A percentile compares a stretch with the other conserved stretches of the same genome.
These are phyloP conservation scores for Craterocephalus amniculus DNA, from an alignment of 2,797 vertebrate species.

Conservation along the genomic window DNA sequence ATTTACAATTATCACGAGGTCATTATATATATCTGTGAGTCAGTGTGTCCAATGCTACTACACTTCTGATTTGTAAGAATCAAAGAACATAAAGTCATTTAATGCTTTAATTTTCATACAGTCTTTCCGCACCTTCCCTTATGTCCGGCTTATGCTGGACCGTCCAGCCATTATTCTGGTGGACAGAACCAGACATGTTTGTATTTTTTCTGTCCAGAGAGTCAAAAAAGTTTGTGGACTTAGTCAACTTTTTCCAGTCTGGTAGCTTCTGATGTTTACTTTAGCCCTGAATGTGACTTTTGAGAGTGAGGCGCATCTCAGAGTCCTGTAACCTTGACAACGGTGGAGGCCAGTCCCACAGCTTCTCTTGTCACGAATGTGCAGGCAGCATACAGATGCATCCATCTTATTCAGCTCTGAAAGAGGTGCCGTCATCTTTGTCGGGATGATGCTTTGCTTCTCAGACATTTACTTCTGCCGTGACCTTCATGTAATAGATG, in stretches of 20 bases:
- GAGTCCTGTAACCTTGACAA: slow-evolving; percentile 72
- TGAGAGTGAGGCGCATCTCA: slow-evolving; percentile 65
- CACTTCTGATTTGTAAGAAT: slow-evolving; percentile 4
- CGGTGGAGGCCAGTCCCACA: slow-evolving; percentile 51
- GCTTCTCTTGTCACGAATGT: slow-evolving; percentile 52
- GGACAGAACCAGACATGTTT: slow-evolving; percentile 55
- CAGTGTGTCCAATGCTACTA: neutral
- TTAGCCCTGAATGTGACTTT: slow-evolving; percentile 81
- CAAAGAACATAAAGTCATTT: slow-evolving; percentile 2
- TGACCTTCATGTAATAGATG: neutral
- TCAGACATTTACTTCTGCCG: neutral
- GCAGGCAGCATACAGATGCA: slow-evolving; percentile 68
- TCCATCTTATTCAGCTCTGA: slow-evolving; percentile 43
- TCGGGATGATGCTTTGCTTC: slow-evolving; percentile 15
- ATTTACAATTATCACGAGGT: neutral
- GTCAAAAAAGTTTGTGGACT: slow-evolving; percentile 79
- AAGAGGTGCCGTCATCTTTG: slow-evolving; percentile 43
- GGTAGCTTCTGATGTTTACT: slow-evolving; percentile 83
- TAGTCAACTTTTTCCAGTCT: slow-evolving; percentile 85
- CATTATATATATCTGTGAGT: neutral
- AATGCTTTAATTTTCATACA: neutral
- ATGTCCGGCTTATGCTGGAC: slow-evolving; percentile 24
- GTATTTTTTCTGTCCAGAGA: slow-evolving; percentile 69
- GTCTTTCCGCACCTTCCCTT: neutral
- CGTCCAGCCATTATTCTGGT: slow-evolving; percentile 38